These are phyloP conservation scores for Epicampocera succincta DNA, from an alignment of 2,888 invertebrate genomes.

Conservation along the genomic window DNA sequence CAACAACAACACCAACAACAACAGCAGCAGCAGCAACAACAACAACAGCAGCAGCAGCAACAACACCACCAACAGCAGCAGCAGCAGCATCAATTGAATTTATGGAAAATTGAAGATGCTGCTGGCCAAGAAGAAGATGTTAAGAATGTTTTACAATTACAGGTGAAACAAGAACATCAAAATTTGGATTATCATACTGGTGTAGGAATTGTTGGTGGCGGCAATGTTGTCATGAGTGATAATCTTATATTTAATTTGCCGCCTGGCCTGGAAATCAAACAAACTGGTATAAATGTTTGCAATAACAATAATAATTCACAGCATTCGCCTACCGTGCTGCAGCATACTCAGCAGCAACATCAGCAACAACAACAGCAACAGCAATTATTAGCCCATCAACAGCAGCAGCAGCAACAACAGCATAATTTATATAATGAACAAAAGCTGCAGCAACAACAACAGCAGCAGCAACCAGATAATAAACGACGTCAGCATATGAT, in stretches of 20 bases:
- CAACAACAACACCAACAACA: constrained; percentile 72
- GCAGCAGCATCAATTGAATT: constrained; percentile 75
- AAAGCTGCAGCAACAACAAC: constrained; percentile 69
- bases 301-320: constrained; percentile 48
- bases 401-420: constrained; percentile 62
- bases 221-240: constrained; percentile 74
- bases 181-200: constrained; percentile 75
- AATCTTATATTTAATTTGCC: constrained; percentile 79
- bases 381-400: constrained; percentile 59
- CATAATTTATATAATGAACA: constrained; percentile 69
- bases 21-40: constrained; percentile 73
- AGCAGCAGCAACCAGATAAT: constrained; percentile 72
- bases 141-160: constrained; percentile 78
- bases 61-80: constrained; percentile 55
- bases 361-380: constrained; percentile 68
- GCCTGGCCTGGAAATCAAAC: constrained; percentile 78
- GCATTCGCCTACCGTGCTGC: constrained; percentile 70
- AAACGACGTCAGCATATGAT: constrained; percentile 78
- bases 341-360: constrained; percentile 75
- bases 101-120: constrained; percentile 75
- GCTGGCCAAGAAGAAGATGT: constrained; percentile 75
- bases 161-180: constrained; percentile 79
- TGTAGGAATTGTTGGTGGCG: constrained; percentile 51
- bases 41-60: constrained; percentile 72
- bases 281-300: constrained; percentile 70